Evolutionary conservation across 2,888 invertebrate species (phyloP), one percentile per base, ranked within the genome.

Genomic region (Carpatolechia fugitivella): DNA sequence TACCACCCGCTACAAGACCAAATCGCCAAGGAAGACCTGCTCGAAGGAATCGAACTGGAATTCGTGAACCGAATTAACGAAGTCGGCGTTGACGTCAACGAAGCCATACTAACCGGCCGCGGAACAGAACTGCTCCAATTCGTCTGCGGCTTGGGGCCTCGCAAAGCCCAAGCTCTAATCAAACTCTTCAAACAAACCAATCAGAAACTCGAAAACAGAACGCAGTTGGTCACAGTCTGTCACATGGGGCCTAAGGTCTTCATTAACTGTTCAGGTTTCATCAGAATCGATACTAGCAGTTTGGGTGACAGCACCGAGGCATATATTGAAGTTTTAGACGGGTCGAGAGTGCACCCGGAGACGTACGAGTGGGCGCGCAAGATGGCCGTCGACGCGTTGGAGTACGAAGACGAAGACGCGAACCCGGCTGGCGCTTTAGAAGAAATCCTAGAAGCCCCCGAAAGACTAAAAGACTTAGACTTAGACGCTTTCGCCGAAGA

Each of bases 311-410:
- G 97, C 74, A 98, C 98, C 0, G 98, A 98, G 74, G 96, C 97
- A 0, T 98, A 98, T 70, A 97, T 98, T 0, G 96, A 99, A 89
- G 98, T 99, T 1, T 88, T 99, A 52, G 99, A 99, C 76, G 98
- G 99, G 0, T 98, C 99, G 0, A 92, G 99, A 66, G 99, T 99
- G 0, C 99, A 99, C 88, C 99, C 99, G 0, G 99, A 99, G 89
- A 98, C 99, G 0, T 99, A 99, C 80, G 99, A 99, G 76, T 99
- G 99, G 99, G 99, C 99, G 0, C 91, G 99, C 38, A 99, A 99
- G 88, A 99, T 99, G 99, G 99, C 99, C 0, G 98, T 99, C 0
- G 99, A 99, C 83, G 99, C 99, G 0, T 88, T 99, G 47, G 99
- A 99, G 71, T 98, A 99, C 69, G 99, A 99, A 74, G 99, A 99